Evolutionary conservation across 1,140 invertebrate species (phyloP).

Genomic region (Muscidifurax raptorellus): DNA sequence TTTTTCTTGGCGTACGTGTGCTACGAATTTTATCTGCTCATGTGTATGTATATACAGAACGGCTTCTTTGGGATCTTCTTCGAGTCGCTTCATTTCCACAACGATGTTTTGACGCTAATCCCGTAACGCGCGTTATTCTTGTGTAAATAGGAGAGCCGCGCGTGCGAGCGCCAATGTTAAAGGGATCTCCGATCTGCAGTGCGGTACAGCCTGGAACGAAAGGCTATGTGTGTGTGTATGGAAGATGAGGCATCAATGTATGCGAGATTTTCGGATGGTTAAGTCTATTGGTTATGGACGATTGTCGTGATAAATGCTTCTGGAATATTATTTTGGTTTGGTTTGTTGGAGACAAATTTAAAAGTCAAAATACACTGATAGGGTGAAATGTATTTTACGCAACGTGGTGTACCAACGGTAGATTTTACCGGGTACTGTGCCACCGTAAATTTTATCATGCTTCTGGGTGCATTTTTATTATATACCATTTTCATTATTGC

Average conservation of each 20-base stretch:
- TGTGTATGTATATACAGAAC: not conserved
- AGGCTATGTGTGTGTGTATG: not conserved
- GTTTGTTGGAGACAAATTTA: no score
- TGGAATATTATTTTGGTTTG: not conserved
- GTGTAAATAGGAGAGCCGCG: constrained; percentile 52
- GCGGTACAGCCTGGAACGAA: not conserved
- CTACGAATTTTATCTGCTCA: not conserved
- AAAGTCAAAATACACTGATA: no score
- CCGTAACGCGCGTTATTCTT: constrained; percentile 55
- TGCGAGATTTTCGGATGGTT: not conserved
- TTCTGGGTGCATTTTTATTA: no score
- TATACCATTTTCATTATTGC: no score
- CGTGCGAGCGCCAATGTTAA: constrained; percentile 19
- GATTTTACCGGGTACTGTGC: no score
- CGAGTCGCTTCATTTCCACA: constrained; percentile 46
- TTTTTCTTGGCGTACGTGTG: not conserved
- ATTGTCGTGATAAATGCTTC: not conserved
- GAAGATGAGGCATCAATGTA: not conserved
- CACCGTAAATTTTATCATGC: no score
- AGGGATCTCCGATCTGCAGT: constrained; percentile 3
- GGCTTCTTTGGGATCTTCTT: not conserved
- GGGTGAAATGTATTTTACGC: no score
- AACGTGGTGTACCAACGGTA: no score
- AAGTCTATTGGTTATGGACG: not conserved
- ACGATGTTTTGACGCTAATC: constrained; percentile 58